Base-by-base conservation (phyloP, 2,888 invertebrate species). In the Diabrotica balteata region DNA sequence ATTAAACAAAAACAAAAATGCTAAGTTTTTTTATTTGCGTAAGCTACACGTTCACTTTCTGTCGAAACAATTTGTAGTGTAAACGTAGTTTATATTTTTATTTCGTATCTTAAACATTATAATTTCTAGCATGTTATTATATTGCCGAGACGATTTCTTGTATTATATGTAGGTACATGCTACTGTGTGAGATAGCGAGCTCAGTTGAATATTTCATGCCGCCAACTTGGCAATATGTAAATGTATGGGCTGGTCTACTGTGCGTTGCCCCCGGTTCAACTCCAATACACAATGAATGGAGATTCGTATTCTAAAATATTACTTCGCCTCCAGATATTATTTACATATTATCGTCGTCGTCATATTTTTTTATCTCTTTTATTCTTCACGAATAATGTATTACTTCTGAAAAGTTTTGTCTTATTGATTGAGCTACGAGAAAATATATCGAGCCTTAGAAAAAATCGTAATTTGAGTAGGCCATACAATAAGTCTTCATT, bases 61-160 rank as follows among this genome's bases (percentile, higher is more conserved):
- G 32, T 32, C 5, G 32, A 32, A 32, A 32, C 4, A 5, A 32
- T 22, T 54, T 43, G 7, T 54, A 17, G 45, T 71, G 71, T 73
- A 61, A 70, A 67, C 63, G 65, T 66, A 59, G 52, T 61, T 68
- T 46, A 65, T 69, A 62, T 76, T 79, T 79, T 80, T 77, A 77
- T 77, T 78, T 78, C 78, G 74, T 77, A 76, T 81, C 79, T 81
- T 83, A 83, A 83, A 83, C 80, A 83, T 83, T 81, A 81, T 83
- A 81, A 84, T 84, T 83, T 80, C 79, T 82, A 83, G 83, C 83
- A 80, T 83, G 81, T 84, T 83, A 84, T 84, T 84, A 83, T 80
- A 83, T 42, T 77, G 80, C 79, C 80, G 70, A 72, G 76, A 76
- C 80, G 77, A 78, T 81, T 83, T 83, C 81, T 82, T 80, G 81